Conservation (phyloP, 1,140 invertebrate species). For the Ephestia elutella region DNA sequence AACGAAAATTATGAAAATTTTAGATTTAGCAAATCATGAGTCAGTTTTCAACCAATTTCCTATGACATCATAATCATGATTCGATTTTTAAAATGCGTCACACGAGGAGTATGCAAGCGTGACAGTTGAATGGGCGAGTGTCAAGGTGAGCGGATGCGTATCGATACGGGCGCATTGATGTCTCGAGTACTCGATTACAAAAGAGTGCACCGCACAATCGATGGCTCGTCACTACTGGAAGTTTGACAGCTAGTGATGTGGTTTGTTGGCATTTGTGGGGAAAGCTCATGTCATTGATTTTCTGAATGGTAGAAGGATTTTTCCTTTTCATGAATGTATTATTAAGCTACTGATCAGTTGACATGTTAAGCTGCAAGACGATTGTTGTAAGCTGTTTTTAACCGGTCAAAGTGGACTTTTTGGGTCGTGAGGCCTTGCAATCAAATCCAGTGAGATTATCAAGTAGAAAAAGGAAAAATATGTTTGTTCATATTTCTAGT, state of each 20-base stretch:
- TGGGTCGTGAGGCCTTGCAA: no score
- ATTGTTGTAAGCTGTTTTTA: no score
- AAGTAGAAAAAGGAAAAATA: no score
- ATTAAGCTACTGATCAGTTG: no score
- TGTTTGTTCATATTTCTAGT: no score
- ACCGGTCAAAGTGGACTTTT: no score
- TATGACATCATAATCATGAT: not conserved
- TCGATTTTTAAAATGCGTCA: not conserved
- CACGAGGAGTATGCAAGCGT: not conserved
- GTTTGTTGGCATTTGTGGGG: not conserved
- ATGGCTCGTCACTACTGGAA: not conserved
- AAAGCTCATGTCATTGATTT: not conserved
- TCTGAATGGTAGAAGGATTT: not conserved
- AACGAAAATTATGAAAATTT: no score
- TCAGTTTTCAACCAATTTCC: not conserved
- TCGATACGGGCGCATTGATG: constrained; percentile 15
- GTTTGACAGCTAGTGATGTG: constrained; percentile 2
- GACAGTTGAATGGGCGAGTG: constrained; percentile 5
- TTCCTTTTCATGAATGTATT: no score
- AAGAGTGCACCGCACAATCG: constrained; percentile 1
- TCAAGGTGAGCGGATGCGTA: constrained; percentile 17
- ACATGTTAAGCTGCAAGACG: no score
- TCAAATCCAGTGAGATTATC: no score
- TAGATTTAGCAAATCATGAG: no score
- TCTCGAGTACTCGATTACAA: constrained; percentile 7